These are phyloP conservation scores for Cladopsammia gracilis DNA, from an alignment of 64 coral and sea anemone species.

Conservation along the genomic window DNA sequence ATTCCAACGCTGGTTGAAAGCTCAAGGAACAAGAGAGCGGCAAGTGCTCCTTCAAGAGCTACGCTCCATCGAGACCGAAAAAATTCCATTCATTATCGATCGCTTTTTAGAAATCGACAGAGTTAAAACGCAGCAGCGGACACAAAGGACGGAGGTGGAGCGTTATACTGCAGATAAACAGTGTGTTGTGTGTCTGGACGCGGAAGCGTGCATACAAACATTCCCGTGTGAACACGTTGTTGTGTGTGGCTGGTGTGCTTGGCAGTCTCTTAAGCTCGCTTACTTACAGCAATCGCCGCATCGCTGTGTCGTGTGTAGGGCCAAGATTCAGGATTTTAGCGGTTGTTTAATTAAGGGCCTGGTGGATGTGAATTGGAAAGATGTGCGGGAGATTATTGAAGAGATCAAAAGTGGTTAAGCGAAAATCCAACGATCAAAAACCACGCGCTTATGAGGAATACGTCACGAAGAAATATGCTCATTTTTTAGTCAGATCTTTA, in stretches of 20 bases:
- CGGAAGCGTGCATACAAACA: conserved; percentile 79
- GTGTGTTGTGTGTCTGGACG: conserved; percentile 81
- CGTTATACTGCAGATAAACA: conserved; percentile 28
- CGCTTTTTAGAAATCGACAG: conserved; percentile 85
- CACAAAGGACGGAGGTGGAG: conserved; percentile 7
- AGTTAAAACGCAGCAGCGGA: neutral
- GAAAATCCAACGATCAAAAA: neutral
- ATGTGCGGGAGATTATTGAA: conserved; percentile 85
- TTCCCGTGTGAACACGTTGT: conserved; percentile 83
- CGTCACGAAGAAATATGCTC: no score
- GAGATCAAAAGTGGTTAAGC: conserved; percentile 51
- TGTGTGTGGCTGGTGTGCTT: conserved; percentile 90
- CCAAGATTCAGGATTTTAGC: conserved; percentile 89
- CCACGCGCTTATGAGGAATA: neutral
- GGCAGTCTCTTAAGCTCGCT: conserved; percentile 86
- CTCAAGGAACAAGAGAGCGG: conserved; percentile 41
- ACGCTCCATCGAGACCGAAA: conserved; percentile 80
- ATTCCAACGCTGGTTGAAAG: conserved; percentile 22
- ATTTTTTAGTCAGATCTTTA: no score
- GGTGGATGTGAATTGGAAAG: conserved; percentile 89
- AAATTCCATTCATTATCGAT: conserved; percentile 89
- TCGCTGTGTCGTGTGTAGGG: conserved; percentile 86
- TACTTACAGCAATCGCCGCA: conserved; percentile 71
- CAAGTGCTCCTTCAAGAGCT: conserved; percentile 75
- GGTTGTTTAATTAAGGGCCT: conserved; percentile 85